A percentile compares a stretch with the other conserved stretches of the same genome.
phyloP scores from a whole-genome alignment of 2,888 invertebrate genomes.

The Leucoptera coffeella region DNA sequence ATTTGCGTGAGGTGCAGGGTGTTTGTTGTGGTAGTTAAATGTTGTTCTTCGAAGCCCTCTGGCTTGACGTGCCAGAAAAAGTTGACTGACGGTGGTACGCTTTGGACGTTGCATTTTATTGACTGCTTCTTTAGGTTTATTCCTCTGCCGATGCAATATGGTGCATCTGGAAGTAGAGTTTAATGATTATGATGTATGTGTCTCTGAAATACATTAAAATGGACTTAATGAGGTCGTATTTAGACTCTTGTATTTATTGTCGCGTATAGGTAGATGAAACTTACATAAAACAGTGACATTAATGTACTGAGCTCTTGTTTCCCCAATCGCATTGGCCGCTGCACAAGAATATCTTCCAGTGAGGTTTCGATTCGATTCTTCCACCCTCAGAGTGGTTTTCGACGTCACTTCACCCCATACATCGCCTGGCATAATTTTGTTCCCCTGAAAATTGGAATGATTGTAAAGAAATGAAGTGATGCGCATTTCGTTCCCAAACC shows the following conservation, averaged over 20 bases:
- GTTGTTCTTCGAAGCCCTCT: slow-evolving; percentile 24
- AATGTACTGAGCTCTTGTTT: slow-evolving; percentile 25
- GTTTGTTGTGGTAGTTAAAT: slow-evolving; percentile 31
- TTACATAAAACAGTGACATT: slow-evolving; percentile 30
- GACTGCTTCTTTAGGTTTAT: slow-evolving; percentile 29
- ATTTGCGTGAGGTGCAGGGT: slow-evolving; percentile 28
- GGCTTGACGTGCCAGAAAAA: slow-evolving; percentile 39
- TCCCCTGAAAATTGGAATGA: slow-evolving; percentile 18
- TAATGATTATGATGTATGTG: too few relatives aligned
- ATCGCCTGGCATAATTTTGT: slow-evolving; percentile 20
- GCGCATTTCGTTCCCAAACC: too few relatives aligned
- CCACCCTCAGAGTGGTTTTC: slow-evolving; percentile 16
- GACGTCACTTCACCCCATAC: slow-evolving; percentile 24
- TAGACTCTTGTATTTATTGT: too few relatives aligned
- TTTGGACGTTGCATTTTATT: slow-evolving; percentile 26
- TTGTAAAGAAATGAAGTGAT: too few relatives aligned
- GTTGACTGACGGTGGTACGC: slow-evolving; percentile 28
- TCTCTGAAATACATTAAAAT: too few relatives aligned
- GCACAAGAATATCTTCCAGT: slow-evolving; percentile 33
- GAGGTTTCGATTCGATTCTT: slow-evolving; percentile 23
- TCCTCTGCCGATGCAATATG: slow-evolving; percentile 28
- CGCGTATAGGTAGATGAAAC: too few relatives aligned
- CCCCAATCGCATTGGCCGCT: slow-evolving; percentile 26
- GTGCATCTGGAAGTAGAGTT: slow-evolving; percentile 22
- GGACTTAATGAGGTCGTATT: too few relatives aligned